Conservation (phyloP, 2,797 vertebrate genomes). For the Phoebastria nigripes region DNA sequence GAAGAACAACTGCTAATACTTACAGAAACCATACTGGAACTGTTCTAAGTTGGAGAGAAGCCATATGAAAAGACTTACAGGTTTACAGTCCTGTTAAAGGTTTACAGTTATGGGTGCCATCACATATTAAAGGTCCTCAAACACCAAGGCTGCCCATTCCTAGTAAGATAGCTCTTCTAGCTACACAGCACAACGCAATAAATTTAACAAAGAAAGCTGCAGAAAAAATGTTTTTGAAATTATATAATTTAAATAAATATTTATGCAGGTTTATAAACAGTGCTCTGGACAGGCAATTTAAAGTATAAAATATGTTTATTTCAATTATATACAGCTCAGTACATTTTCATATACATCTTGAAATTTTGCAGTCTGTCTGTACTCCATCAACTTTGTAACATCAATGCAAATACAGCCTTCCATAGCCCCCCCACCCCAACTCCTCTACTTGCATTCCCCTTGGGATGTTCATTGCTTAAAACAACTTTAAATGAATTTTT, state of each 20-base stretch:
- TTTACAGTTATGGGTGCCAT: not conserved
- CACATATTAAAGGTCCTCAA: not conserved
- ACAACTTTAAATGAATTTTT: not conserved
- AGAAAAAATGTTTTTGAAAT: not conserved
- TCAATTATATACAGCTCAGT: constrained; percentile 55
- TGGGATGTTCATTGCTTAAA: not conserved
- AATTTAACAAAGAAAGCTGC: not conserved
- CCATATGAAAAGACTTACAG: not conserved
- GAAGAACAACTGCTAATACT: not conserved
- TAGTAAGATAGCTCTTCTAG: not conserved
- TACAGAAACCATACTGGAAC: not conserved
- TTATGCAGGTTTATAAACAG: constrained; percentile 32
- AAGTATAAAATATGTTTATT: constrained; percentile 75
- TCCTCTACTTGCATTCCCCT: not conserved
- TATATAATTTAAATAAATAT: not conserved
- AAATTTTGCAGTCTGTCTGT: not conserved
- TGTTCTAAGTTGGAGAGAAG: not conserved
- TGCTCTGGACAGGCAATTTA: constrained; percentile 37
- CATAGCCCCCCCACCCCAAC: not conserved
- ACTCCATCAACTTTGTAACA: constrained; percentile 33
- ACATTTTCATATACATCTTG: constrained; percentile 36
- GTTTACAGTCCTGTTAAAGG: not conserved
- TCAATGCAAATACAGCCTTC: not conserved
- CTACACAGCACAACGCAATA: not conserved
- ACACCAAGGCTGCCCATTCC: not conserved